Evolutionary conservation across 1,140 invertebrate species (phyloP).

Genomic region (Planococcus citri): DNA sequence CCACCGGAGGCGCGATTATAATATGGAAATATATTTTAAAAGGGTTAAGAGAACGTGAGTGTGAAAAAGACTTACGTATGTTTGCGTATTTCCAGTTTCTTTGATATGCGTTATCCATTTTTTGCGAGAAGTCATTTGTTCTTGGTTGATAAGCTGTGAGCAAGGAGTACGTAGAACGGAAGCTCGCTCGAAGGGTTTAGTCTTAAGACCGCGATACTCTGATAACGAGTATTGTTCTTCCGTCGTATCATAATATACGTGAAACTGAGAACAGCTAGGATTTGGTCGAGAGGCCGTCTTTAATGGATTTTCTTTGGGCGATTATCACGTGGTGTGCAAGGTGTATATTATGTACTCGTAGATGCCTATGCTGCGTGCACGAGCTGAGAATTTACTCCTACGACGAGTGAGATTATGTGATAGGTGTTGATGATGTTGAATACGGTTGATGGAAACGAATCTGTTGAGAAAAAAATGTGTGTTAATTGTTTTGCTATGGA

Average conservation of each 20-base stretch:
- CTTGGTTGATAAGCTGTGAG: conserved; percentile 5
- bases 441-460: no score
- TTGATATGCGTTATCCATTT: neutral
- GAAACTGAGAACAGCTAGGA: conserved; percentile 13
- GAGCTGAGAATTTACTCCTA: no score
- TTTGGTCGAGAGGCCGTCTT: conserved; percentile 1
- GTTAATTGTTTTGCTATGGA: no score
- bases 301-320: neutral
- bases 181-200: neutral
- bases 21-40: no score
- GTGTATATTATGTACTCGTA: no score
- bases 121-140: conserved; percentile 10
- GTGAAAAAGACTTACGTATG: neutral
- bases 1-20: no score
- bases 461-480: no score
- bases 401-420: no score
- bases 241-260: conserved; percentile 15
- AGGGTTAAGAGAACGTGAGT: neutral
- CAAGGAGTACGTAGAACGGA: conserved; percentile 13
- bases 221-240: conserved; percentile 14
- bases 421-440: no score
- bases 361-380: no score
- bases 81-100: neutral
- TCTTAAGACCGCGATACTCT: neutral
- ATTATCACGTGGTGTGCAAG: no score